phyloP scores from a whole-genome alignment of 2,113 vertebrate genomes.

The Sinocyclocheilus anophthalmus region DNA sequence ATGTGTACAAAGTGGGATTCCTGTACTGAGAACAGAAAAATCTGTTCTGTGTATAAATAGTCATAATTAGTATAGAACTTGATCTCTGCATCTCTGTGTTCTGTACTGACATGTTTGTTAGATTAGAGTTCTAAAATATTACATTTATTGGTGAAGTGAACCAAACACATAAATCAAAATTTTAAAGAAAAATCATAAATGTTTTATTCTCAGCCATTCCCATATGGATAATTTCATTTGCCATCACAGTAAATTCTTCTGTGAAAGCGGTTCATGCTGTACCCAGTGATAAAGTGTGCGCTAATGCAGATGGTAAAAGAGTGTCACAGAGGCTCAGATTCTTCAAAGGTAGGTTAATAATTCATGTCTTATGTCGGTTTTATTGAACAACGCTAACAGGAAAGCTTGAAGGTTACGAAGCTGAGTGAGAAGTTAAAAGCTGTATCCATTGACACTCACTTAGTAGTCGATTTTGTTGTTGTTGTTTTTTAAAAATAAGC shows the following conservation, averaged over 20 bases:
- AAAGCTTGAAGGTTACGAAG: too few species aligned
- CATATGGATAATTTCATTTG: not conserved
- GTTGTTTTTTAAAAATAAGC: too few species aligned
- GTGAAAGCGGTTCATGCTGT: not conserved
- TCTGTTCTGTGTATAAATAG: not conserved
- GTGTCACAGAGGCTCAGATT: not conserved
- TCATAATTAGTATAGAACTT: not conserved
- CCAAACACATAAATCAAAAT: not conserved
- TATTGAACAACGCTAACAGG: not conserved
- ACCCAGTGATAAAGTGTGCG: not conserved
- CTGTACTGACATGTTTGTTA: not conserved
- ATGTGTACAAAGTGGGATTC: conserved; percentile 4
- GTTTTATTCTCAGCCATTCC: not conserved
- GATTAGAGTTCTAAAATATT: not conserved
- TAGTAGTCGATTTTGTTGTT: not conserved
- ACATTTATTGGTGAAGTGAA: too few species aligned
- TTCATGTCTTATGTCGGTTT: not conserved
- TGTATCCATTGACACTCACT: not conserved
- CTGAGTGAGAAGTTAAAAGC: not conserved
- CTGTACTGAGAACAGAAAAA: not conserved
- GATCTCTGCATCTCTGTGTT: not conserved
- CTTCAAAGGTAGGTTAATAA: not conserved
- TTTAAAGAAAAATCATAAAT: not conserved
- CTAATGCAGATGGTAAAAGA: not conserved
- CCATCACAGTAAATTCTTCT: not conserved